Percentiles rank a stretch among this genome's conserved stretches.
These are phyloP conservation scores for Spodoptera picta DNA, from an alignment of 2,888 invertebrate species.

Conservation along the genomic window DNA sequence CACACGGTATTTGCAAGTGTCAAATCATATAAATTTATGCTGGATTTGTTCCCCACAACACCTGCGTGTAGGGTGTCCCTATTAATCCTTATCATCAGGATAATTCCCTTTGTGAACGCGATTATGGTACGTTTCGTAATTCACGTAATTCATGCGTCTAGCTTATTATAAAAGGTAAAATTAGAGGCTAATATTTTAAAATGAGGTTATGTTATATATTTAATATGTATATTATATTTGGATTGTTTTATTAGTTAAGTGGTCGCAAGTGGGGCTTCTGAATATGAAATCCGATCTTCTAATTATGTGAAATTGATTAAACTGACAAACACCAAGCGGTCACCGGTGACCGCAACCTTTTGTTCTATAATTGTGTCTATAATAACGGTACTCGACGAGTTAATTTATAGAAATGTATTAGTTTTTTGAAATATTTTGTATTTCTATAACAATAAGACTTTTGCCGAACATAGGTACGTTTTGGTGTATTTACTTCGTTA, in stretches of 20 bases:
- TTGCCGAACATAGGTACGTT: too few species aligned
- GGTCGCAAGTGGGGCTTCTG: too few species aligned
- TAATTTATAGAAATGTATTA: too few species aligned
- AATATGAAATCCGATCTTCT: too few species aligned
- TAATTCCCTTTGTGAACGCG: conserved; percentile 66
- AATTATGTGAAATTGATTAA: too few species aligned
- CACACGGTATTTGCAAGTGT: conserved; percentile 75
- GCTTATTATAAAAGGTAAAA: conserved; percentile 52
- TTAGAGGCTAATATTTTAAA: conserved; percentile 48
- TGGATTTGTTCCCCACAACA: conserved; percentile 77
- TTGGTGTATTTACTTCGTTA: not conserved
- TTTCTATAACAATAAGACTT: too few species aligned
- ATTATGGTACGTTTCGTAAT: conserved; percentile 53
- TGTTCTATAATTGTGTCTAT: too few species aligned
- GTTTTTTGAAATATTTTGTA: too few species aligned
- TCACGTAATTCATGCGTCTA: conserved; percentile 55
- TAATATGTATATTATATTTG: conserved; percentile 6
- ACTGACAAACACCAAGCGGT: too few species aligned
- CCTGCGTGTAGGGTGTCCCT: conserved; percentile 75
- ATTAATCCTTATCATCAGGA: conserved; percentile 67
- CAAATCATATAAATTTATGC: conserved; percentile 86
- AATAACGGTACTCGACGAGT: too few species aligned
- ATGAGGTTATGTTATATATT: conserved; percentile 17
- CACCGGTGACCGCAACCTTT: too few species aligned
- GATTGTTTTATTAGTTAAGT: too few species aligned